Conservation (phyloP, 1,140 invertebrate species). For the Aphidius gifuensis region DNA sequence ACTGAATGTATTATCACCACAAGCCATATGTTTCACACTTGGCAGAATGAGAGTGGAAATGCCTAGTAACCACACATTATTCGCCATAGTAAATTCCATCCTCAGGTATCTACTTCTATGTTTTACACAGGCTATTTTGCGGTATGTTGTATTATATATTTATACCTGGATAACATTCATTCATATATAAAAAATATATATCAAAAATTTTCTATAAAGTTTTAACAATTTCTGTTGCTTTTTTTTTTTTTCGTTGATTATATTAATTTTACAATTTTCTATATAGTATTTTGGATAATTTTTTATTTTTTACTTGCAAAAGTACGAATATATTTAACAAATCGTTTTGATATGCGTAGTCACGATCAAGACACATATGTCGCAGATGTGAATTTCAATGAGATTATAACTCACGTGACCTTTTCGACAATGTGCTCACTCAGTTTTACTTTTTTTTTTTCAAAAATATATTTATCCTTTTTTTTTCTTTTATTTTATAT, state of each 20-base stretch:
- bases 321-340: no score
- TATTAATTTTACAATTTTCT: no score
- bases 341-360: conserved; percentile 3
- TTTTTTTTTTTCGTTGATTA: no score
- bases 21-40: background rate
- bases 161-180: background rate
- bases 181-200: no score
- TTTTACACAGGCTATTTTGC: background rate
- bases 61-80: conserved; percentile 13
- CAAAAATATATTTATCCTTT: no score
- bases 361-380: conserved; percentile 8
- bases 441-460: background rate
- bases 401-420: conserved; percentile 5
- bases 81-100: conserved; percentile 8
- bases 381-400: conserved; percentile 5
- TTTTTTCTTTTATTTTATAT: no score
- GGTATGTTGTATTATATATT: conserved; percentile 11
- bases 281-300: no score
- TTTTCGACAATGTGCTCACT: background rate
- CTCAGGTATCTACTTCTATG: background rate
- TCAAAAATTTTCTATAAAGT: no score
- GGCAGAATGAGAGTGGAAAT: conserved; percentile 5
- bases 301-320: no score
- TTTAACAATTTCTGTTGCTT: no score
- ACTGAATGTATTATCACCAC: conserved; percentile 1